Percentiles rank a stretch among this genome's conserved stretches.
phyloP scores from a whole-genome alignment of 1,140 invertebrate genomes.

The Wasmannia auropunctata region DNA sequence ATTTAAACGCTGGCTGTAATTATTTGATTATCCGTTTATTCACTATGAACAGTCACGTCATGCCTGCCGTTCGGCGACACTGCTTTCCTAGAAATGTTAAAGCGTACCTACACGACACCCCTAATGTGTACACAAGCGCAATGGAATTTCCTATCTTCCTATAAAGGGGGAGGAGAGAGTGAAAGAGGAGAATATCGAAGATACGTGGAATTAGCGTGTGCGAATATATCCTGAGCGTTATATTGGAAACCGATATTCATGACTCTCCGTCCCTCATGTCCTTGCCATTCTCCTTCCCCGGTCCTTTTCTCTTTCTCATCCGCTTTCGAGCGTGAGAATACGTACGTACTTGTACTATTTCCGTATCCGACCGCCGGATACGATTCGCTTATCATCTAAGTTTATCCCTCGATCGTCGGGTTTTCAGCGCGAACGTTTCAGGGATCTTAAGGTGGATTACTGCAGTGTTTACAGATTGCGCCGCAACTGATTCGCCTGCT shows the following conservation, averaged over 20 bases:
- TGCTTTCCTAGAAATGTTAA: not conserved
- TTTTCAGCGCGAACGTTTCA: constrained; percentile 2
- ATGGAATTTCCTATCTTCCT: constrained; percentile 63
- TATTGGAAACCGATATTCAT: constrained; percentile 73
- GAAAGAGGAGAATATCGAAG: constrained; percentile 19
- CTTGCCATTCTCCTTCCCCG: constrained; percentile 2
- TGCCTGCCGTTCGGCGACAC: not conserved
- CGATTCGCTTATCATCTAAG: not conserved
- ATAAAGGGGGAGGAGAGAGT: not conserved
- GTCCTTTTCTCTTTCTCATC: not conserved
- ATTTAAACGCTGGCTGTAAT: not conserved
- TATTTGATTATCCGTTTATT: not conserved
- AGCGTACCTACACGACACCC: not conserved
- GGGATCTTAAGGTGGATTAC: not conserved
- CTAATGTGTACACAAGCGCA: constrained; percentile 16
- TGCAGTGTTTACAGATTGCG: not conserved
- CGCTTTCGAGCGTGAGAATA: constrained; percentile 16
- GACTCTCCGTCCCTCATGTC: constrained; percentile 47
- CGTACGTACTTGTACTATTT: constrained; percentile 16
- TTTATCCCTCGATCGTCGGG: not conserved
- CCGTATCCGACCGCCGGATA: not conserved
- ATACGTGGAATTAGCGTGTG: constrained; percentile 67
- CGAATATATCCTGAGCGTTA: constrained; percentile 62
- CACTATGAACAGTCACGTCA: not conserved
- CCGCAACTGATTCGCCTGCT: not conserved